Base-by-base conservation (phyloP, 1,140 invertebrate genomes). In the Bombyx mandarina region DNA sequence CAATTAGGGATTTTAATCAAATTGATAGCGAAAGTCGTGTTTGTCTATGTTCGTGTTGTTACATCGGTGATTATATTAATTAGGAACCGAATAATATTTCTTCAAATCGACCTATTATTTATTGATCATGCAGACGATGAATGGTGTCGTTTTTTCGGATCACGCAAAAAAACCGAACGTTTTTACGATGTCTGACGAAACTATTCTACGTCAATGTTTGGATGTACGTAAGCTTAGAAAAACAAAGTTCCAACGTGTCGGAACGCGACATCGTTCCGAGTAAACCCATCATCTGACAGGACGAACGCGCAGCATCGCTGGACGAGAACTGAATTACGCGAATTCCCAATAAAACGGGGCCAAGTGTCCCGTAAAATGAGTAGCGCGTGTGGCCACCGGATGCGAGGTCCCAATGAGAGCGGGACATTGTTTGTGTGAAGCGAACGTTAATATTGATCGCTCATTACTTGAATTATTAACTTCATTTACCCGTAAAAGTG, bases 371-470 rank as follows among this genome's bases (percentile, higher is more conserved):
- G 66, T 67, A 59, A 65, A 65, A 58, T 47, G 54, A 10, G 54
- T 55, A 57, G 43, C 58, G 70, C 66, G 73, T 75, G 70, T 77
- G 76, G 76, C 59, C 74, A 69, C 76, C 69, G 76, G 74, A 79
- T 60, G 62, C 44, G 49, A 22, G 43, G 18, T 26, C 7, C 7
- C 10, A 44, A 12, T 45, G 57, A 63, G 54, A 69, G 65, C 62
- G 60, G 57, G 61, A 69, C 64, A 63, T 52, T 69, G 67, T 69
- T 43, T 54, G 26, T 35, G 49, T 58, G 56, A 55, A 60, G 46
- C 46, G 12, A 47, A 7, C 12, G 46, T n/a, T 8, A 18, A 18
- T 7, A 5, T 47, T 47, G 46, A 18, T 47, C 46, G 12, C 3
- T 47, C 10, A 47, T 35, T 35, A 35, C 26, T 35, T 35, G 26